Evolutionary conservation across 2,888 invertebrate species (phyloP), one percentile per base, ranked within the genome.

Genomic region (Celastrina argiolus): DNA sequence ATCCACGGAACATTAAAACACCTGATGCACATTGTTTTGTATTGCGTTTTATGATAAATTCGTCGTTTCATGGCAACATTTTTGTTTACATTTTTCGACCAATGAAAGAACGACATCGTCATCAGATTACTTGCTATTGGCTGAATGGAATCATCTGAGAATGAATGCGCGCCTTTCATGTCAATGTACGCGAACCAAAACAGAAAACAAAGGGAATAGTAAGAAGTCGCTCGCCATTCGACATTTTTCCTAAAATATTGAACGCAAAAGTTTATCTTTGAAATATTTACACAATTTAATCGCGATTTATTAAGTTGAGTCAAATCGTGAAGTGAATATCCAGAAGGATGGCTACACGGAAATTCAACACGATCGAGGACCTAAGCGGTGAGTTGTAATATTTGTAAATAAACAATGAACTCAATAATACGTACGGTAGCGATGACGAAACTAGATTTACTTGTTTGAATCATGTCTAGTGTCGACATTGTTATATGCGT

Each of bases 301-400:
- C 42, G 66, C 22, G 42, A 42, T 66, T 18, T 31, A 31, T 8
- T 28, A 66, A 73, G 72, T 71, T 75, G 68, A 56, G 64, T 58
- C 65, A 31, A 67, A 39, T 66, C 61, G 69, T 73, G 70, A 68
- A 68, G 69, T 70, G 70, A 69, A 58, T 28, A 66, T 65, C 70
- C 71, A 83, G 12, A 66, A 66, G 81, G 78, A 91, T 91, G 91
- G 83, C 90, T 72, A 78, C 88, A 68, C 80, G 85, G 74, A 91
- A 91, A 75, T 79, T 91, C 76, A 91, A 90, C 73, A 91, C 89
- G 66, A 81, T 89, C 74, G 91, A 91, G 79, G 91, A 91, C 79
- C 74, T 91, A 65, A 90, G 90, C 77, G 91, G 91, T 91, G 74
- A 90, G 90, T 82, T 69, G 69, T 68, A 65, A 66, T 51, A 65